A percentile compares a stretch with the other conserved stretches of the same genome.
Conservation (phyloP, 2,888 invertebrate genomes). For the Dicranocentrus wangi region DNA sequence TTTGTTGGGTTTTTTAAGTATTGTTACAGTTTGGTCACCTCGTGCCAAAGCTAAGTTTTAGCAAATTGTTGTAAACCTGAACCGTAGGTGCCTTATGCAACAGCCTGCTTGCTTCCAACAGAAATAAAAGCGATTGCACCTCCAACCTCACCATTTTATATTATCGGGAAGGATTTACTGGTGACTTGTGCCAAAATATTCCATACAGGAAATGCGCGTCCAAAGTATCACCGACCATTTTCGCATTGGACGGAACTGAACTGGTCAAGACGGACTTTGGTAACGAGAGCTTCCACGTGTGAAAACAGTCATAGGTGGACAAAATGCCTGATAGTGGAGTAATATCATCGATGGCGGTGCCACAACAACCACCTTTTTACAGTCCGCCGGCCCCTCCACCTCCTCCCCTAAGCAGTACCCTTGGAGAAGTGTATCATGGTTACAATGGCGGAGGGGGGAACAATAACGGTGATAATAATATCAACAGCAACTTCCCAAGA, state of each 20-base stretch:
- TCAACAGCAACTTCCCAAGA: constrained; percentile 8
- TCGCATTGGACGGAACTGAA: background rate
- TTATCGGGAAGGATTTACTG: background rate
- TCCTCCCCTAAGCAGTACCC: constrained; percentile 1
- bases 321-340: constrained; percentile 68
- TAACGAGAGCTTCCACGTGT: constrained; percentile 47
- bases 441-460: constrained; percentile 31
- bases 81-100: no score
- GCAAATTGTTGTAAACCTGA: no score
- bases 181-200: constrained; percentile 17
- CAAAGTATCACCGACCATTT: background rate
- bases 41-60: no score
- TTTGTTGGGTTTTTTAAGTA: no score
- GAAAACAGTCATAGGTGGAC: background rate
- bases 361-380: constrained; percentile 57
- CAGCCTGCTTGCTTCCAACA: no score
- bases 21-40: no score
- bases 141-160: no score
- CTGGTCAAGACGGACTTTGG: constrained; percentile 9
- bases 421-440: constrained; percentile 1
- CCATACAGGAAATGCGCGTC: background rate
- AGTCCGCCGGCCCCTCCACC: constrained; percentile 51
- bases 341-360: constrained; percentile 47
- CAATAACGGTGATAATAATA: background rate
- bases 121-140: no score